phyloP scores from a whole-genome alignment of 2,113 vertebrate species.

The Heptranchias perlo region DNA sequence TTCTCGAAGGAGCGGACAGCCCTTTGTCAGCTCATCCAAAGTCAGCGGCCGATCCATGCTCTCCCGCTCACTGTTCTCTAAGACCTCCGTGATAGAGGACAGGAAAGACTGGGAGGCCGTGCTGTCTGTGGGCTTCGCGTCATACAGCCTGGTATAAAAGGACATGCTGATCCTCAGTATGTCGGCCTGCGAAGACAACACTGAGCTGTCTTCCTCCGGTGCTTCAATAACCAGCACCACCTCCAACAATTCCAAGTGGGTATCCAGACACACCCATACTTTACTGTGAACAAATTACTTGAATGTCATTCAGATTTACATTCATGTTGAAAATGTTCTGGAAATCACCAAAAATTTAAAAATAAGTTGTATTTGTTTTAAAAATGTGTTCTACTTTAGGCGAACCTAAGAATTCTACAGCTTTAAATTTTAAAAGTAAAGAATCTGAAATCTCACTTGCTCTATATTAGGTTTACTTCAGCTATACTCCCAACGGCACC shows the following conservation, averaged over 20 bases:
- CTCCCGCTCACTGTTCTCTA: no score
- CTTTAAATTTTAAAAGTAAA: not conserved
- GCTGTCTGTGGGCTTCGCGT: no score
- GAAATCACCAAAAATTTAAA: not conserved
- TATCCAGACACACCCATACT: not conserved
- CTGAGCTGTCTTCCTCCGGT: no score
- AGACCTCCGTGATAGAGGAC: no score
- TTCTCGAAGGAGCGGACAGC: no score
- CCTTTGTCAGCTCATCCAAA: no score
- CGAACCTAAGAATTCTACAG: not conserved
- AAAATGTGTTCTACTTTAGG: not conserved
- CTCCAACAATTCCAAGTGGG: not conserved
- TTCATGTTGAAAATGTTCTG: not conserved
- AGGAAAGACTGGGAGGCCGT: no score
- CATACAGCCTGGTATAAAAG: no score
- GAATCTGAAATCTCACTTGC: not conserved
- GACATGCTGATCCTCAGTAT: no score
- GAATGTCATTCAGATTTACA: not conserved
- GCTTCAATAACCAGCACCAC: not conserved
- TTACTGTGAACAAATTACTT: not conserved
- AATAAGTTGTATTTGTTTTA: not conserved
- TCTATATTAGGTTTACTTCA: not conserved
- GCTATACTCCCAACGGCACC: not conserved
- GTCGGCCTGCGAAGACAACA: no score
- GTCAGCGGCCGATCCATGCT: no score